These are phyloP conservation scores for Cyprinella venusta DNA, from an alignment of 2,797 vertebrate genomes.

Conservation along the genomic window DNA sequence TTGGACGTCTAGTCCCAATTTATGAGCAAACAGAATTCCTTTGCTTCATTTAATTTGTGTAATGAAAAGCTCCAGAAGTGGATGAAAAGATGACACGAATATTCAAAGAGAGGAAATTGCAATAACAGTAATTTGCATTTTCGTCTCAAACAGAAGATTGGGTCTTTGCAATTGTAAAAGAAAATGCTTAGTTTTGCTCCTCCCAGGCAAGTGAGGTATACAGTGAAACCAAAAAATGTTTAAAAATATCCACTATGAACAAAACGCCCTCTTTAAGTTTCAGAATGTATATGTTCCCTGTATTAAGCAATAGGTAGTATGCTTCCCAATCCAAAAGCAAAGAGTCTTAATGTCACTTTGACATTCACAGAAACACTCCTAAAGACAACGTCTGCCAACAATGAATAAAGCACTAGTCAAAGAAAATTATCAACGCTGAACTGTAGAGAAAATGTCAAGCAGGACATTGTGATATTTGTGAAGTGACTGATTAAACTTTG, in stretches of 20 bases:
- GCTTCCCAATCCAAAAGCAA: not conserved
- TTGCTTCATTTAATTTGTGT: conserved; percentile 58
- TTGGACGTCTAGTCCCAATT: conserved; percentile 41
- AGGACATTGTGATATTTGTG: conserved; percentile 52
- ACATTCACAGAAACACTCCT: not conserved
- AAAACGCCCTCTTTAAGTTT: not conserved
- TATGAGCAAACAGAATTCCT: conserved; percentile 47
- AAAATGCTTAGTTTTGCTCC: conserved; percentile 28
- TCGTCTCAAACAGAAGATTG: conserved; percentile 10
- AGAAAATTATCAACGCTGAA: conserved; percentile 18
- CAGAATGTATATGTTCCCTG: not conserved
- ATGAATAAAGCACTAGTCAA: conserved; percentile 18
- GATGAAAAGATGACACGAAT: conserved; percentile 53
- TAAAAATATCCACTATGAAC: not conserved
- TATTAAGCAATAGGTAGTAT: not conserved
- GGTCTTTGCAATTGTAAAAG: conserved; percentile 40
- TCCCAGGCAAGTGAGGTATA: not conserved
- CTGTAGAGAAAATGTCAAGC: conserved; percentile 52
- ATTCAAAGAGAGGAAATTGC: conserved; percentile 51
- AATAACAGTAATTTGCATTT: conserved; percentile 53
- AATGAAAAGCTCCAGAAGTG: conserved; percentile 54
- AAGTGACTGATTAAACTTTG: conserved; percentile 49
- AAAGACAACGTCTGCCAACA: conserved; percentile 19
- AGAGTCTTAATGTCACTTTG: not conserved
- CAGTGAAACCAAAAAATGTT: not conserved